Percentiles rank a stretch among this genome's conserved stretches.
phyloP scores from a whole-genome alignment of 2,113 vertebrate species.

The Onychostoma macrolepis region DNA sequence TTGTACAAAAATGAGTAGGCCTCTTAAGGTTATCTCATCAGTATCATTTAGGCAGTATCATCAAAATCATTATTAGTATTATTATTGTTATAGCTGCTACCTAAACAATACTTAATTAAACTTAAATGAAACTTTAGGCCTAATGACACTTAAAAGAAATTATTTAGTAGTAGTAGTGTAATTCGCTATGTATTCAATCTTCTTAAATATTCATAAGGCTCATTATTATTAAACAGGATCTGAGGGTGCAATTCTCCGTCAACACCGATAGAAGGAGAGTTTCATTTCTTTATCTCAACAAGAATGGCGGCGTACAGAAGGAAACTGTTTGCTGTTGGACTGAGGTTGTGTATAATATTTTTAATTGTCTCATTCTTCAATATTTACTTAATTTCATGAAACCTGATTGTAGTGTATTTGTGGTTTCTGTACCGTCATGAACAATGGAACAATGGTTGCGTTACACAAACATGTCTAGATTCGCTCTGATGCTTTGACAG shows the following conservation, averaged over 20 bases:
- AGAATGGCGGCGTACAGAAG: conserved; percentile 60
- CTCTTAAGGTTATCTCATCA: no score
- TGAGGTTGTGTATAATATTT: conserved; percentile 35
- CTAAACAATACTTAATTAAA: no score
- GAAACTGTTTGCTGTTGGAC: conserved; percentile 18
- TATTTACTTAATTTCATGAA: not conserved
- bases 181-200: not conserved
- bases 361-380: not conserved
- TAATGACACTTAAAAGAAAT: no score
- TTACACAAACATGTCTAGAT: not conserved
- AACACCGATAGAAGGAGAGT: not conserved
- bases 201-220: not conserved
- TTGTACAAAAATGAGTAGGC: no score
- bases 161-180: no score
- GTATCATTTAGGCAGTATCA: no score
- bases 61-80: not conserved
- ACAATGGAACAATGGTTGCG: not conserved
- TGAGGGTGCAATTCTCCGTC: not conserved
- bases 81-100: no score
- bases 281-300: not conserved
- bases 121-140: no score
- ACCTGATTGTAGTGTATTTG: not conserved
- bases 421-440: not conserved
- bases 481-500: not conserved
- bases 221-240: not conserved